Percentiles rank a stretch among this genome's conserved stretches.
Evolutionary conservation across 2,113 vertebrate species (phyloP).

Genomic region (Forbesichthys agassizii): DNA sequence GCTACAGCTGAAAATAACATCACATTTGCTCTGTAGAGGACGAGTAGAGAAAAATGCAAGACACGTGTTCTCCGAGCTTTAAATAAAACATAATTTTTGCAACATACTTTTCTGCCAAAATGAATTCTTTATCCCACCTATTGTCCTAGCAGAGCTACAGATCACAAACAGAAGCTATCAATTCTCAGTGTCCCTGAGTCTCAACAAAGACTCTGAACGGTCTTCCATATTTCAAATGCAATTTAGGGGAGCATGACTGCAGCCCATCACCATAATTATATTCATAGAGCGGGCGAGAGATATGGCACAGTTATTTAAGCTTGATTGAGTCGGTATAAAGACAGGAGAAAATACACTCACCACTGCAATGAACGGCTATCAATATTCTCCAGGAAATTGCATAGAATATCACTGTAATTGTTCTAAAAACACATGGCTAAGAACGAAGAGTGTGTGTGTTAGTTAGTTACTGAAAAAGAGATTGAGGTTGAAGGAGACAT

Average conservation of each 20-base stretch:
- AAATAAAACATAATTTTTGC: too few species aligned
- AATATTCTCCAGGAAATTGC: constrained; percentile 59
- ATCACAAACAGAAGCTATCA: background rate
- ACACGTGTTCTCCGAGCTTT: too few species aligned
- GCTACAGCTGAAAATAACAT: too few species aligned
- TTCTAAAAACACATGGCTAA: constrained; percentile 38
- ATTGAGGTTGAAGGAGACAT: constrained; percentile 20
- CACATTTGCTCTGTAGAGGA: too few species aligned
- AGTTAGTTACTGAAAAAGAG: constrained; percentile 16
- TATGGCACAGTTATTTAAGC: constrained; percentile 59
- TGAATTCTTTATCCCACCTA: background rate
- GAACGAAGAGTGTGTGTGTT: constrained; percentile 30
- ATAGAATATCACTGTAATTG: constrained; percentile 45
- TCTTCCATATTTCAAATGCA: constrained; percentile 30
- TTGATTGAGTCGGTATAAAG: constrained; percentile 62
- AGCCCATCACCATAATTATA: constrained; percentile 51
- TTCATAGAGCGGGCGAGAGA: constrained; percentile 57
- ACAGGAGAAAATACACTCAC: constrained; percentile 58
- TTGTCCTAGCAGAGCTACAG: background rate
- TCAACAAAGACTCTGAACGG: constrained; percentile 28
- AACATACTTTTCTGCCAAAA: too few species aligned
- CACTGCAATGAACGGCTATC: constrained; percentile 52
- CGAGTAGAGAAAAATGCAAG: too few species aligned
- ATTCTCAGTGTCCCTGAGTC: constrained; percentile 6
- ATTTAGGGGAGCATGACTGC: constrained; percentile 12